A percentile compares a stretch with the other conserved stretches of the same genome.
Conservation (phyloP, 2,797 vertebrate species). For the Coluber constrictor region DNA sequence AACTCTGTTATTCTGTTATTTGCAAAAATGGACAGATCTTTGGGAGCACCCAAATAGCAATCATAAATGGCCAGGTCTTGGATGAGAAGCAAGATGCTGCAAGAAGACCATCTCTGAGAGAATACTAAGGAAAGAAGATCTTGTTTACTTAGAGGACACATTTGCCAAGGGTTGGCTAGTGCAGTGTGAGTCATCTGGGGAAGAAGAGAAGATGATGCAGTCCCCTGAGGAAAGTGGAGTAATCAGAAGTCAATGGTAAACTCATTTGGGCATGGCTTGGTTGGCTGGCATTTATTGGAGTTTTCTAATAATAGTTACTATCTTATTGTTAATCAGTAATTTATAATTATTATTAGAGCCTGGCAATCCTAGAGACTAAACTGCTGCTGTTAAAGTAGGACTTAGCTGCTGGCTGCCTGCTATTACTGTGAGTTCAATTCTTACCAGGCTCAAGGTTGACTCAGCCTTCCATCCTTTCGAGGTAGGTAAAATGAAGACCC, state of each 20-base stretch:
- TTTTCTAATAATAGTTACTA: not conserved
- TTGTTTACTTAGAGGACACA: not conserved
- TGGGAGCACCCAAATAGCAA: not conserved
- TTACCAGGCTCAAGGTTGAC: too few relatives aligned
- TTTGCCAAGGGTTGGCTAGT: not conserved
- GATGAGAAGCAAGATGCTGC: not conserved
- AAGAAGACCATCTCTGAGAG: not conserved
- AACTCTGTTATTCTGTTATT: not conserved
- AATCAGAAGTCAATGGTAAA: not conserved
- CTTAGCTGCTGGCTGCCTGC: too few relatives aligned
- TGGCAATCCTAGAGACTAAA: too few relatives aligned
- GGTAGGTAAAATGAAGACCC: too few relatives aligned
- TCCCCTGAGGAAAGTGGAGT: not conserved
- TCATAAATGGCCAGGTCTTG: not conserved
- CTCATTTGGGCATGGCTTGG: not conserved
- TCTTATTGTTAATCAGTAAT: not conserved
- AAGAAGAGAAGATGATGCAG: not conserved
- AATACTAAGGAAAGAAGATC: not conserved
- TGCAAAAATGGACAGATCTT: not conserved
- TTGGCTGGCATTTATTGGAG: not conserved
- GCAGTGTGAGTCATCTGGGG: not conserved
- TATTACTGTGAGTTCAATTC: too few relatives aligned
- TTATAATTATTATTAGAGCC: not conserved
- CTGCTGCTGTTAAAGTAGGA: too few relatives aligned
- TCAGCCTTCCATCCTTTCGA: too few relatives aligned